Conservation (phyloP, 2,888 invertebrate species). For the Macrosoma leucophasiata region DNA sequence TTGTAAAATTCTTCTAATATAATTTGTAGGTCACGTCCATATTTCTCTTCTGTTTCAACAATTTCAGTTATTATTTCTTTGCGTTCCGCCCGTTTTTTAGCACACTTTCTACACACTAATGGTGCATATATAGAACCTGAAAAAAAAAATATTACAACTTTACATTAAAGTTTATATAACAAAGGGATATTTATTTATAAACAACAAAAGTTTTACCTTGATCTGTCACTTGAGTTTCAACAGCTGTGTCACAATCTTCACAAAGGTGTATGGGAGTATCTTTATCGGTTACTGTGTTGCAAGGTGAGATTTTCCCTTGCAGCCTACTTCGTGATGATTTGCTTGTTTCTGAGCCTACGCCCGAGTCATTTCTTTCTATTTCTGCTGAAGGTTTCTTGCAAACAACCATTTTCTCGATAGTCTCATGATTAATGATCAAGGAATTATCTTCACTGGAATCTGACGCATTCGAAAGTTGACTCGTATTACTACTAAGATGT, state of each 20-base stretch:
- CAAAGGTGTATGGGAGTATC: constrained; percentile 81
- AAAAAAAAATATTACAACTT: constrained; percentile 23
- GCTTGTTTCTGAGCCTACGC: constrained; percentile 94
- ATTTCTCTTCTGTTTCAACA: constrained; percentile 96
- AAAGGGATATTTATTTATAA: too few relatives aligned
- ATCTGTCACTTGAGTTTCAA: constrained; percentile 85
- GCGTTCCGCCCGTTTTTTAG: constrained; percentile 90
- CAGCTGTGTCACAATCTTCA: constrained; percentile 90
- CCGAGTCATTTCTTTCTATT: constrained; percentile 94
- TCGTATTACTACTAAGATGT: constrained; percentile 81
- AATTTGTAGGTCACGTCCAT: constrained; percentile 93
- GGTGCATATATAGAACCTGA: constrained; percentile 84
- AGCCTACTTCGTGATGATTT: constrained; percentile 87
- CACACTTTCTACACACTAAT: constrained; percentile 90
- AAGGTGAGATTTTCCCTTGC: constrained; percentile 74
- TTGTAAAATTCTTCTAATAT: constrained; percentile 94
- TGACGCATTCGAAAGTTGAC: constrained; percentile 87
- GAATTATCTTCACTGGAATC: constrained; percentile 91
- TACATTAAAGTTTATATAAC: constrained; percentile 1
- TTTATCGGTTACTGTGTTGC: constrained; percentile 66
- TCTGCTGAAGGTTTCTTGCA: constrained; percentile 80
- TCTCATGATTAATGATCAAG: constrained; percentile 77
- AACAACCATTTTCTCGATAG: constrained; percentile 69
- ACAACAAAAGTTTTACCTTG: constrained; percentile 50
- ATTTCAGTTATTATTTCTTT: constrained; percentile 97